Evolutionary conservation across 2,888 invertebrate genomes (phyloP), one percentile per base, ranked within the genome.

Genomic region (Eueremaeus valkanovi): DNA sequence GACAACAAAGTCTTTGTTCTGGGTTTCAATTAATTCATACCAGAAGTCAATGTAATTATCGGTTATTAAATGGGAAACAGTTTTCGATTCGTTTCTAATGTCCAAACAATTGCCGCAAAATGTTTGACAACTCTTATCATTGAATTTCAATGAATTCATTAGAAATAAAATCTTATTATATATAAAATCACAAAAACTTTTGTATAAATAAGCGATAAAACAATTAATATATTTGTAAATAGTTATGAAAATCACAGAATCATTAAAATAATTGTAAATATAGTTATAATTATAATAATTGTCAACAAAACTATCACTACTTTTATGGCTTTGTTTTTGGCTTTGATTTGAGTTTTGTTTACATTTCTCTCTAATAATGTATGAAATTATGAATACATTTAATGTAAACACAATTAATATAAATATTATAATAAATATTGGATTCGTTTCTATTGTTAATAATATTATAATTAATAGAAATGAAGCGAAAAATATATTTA

Each of bases 31-130:
- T 63, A 72, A 73, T 73, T 76, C 18, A 73, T 78, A 78, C 78
- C 78, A 78, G 13, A 75, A 75, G 36, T 75, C 72, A 36, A 78
- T 72, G 45, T 78, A 77, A 75, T 75, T 66, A n/a, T 74, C 73
- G 3, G 78, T 77, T 42, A 78, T 76, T 24, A 76, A 73, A 13
- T 31, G 49, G 13, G 75, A 75, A n/a, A 77, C 63, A 6, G 63
- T 58, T 70, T 78, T 72, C n/a, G 76, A 75, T 68, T 78, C 78
- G 21, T 75, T 63, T 42, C 73, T 70, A 24, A 78, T 42, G 27
- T 33, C 33, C 16, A 66, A 36, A 18, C 36, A 31, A 66, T 66
- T 5, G 18, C 66, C 66, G n/a, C 66, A 66, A 66, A 33, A 66
- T 29, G n/a, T n/a, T n/a, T n/a, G 51, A 21, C 21, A 5, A 8